These are phyloP conservation scores for Notolabrus celidotus DNA, from an alignment of 2,797 vertebrate genomes.

Conservation along the genomic window DNA sequence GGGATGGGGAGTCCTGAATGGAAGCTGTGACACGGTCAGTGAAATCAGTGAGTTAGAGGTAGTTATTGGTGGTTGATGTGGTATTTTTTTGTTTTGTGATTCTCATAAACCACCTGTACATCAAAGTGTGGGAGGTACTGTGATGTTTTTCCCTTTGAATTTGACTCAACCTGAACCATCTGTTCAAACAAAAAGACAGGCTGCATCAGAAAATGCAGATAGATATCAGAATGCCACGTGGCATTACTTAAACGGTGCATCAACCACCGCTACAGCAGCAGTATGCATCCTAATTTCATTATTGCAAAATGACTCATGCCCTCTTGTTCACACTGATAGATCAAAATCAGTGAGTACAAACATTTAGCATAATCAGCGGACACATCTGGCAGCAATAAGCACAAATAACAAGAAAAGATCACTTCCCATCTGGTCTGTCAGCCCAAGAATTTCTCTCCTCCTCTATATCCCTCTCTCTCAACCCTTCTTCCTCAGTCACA, in stretches of 20 bases:
- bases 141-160: not conserved
- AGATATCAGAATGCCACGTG: not conserved
- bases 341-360: slow-evolving; percentile 24
- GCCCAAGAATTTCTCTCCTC: slow-evolving; percentile 30
- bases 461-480: slow-evolving; percentile 24
- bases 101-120: not conserved
- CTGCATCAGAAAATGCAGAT: not conserved
- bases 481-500: slow-evolving; percentile 13
- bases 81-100: not conserved
- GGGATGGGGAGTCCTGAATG: not conserved
- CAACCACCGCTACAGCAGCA: slow-evolving; percentile 11
- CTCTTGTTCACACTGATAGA: slow-evolving; percentile 13
- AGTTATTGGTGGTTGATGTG: too few relatives aligned
- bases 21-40: slow-evolving; percentile 5
- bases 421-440: slow-evolving; percentile 37
- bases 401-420: slow-evolving; percentile 30
- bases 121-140: not conserved
- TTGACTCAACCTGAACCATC: not conserved
- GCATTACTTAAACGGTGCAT: not conserved
- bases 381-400: slow-evolving; percentile 48
- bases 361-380: slow-evolving; percentile 24
- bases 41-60: not conserved
- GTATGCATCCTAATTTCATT: slow-evolving; percentile 13
- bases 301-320: slow-evolving; percentile 12
- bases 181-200: not conserved